A percentile compares a stretch with the other conserved stretches of the same genome.
Evolutionary conservation across 2,888 invertebrate species (phyloP).

Genomic region (Matsumyia berberina): DNA sequence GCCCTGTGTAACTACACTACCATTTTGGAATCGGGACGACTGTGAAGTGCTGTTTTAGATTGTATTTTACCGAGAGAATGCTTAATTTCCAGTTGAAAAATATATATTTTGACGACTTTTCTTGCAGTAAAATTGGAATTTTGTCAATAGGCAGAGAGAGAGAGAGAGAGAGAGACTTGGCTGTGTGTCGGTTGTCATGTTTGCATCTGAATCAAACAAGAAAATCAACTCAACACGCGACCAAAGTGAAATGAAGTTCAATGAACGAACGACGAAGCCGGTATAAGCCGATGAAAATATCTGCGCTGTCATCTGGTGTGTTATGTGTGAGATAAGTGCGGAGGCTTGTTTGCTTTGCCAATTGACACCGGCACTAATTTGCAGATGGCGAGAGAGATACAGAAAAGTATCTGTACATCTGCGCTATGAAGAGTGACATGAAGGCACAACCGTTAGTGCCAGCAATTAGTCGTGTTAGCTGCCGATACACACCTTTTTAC

Average conservation of each 20-base stretch:
- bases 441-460: slow-evolving; percentile 10
- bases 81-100: not conserved
- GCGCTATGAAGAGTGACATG: not conserved
- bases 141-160: not conserved
- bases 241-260: slow-evolving; percentile 28
- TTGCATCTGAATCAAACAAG: slow-evolving; percentile 20
- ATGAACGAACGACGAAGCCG: slow-evolving; percentile 13
- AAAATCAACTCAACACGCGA: slow-evolving; percentile 30
- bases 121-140: too few relatives aligned
- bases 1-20: not conserved
- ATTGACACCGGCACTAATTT: slow-evolving; percentile 14
- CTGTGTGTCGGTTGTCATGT: slow-evolving; percentile 3
- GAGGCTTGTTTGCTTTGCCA: slow-evolving; percentile 6
- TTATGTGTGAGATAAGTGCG: not conserved
- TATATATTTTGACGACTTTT: not conserved
- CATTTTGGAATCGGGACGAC: slow-evolving; percentile 6
- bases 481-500: not conserved
- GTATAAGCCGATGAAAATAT: slow-evolving; percentile 4
- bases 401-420: not conserved
- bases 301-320: not conserved
- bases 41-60: slow-evolving; percentile 33
- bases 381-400: not conserved
- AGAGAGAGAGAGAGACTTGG: not conserved
- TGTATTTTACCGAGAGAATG: not conserved
- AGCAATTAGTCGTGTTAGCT: slow-evolving; percentile 5